These are phyloP conservation scores for Archilochus colubris DNA, from an alignment of 2,113 vertebrate genomes.

Conservation along the genomic window DNA sequence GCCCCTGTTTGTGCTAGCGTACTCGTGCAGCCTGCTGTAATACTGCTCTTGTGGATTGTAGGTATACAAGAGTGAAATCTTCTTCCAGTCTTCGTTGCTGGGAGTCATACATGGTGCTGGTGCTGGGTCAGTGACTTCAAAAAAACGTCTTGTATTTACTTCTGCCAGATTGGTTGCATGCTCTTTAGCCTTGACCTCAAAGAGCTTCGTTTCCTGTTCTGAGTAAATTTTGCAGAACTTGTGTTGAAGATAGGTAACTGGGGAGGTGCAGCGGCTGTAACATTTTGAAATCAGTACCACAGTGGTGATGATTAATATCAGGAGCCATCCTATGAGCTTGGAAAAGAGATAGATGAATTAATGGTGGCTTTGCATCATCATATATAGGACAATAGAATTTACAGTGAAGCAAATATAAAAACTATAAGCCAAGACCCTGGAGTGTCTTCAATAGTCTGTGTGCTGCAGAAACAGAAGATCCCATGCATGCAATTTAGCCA, in stretches of 20 bases:
- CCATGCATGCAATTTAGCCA: not conserved
- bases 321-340: constrained; percentile 81
- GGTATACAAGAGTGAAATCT: constrained; percentile 72
- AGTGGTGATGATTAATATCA: constrained; percentile 71
- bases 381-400: not conserved
- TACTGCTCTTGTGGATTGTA: constrained; percentile 49
- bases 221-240: constrained; percentile 80
- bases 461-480: not conserved
- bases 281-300: constrained; percentile 55
- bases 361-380: not conserved
- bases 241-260: constrained; percentile 78
- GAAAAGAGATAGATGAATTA: not conserved
- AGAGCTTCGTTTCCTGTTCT: constrained; percentile 67
- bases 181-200: constrained; percentile 61
- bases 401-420: not conserved
- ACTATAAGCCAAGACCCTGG: not conserved
- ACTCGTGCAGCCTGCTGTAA: constrained; percentile 81
- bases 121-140: constrained; percentile 39
- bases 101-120: constrained; percentile 45
- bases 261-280: constrained; percentile 69
- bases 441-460: not conserved
- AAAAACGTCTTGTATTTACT: constrained; percentile 80
- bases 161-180: constrained; percentile 78
- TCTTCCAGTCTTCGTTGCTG: constrained; percentile 71
- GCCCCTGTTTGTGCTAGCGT: not conserved